Conservation (phyloP, 2,113 vertebrate genomes). For the Tyto alba region DNA sequence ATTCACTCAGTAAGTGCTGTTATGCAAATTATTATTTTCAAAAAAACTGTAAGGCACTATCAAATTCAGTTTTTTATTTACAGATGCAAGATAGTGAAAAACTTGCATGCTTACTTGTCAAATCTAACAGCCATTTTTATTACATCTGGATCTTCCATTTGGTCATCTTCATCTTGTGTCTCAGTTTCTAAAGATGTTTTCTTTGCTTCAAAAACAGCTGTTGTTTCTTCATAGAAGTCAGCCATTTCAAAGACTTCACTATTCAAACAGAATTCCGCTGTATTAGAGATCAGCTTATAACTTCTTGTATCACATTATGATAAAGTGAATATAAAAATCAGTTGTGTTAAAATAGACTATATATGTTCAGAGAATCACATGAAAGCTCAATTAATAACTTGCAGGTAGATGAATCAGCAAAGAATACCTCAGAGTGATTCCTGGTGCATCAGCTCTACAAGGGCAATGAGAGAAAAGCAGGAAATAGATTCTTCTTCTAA, state of each 20-base stretch:
- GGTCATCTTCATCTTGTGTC: constrained; percentile 28
- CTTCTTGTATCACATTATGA: not conserved
- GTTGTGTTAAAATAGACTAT: not conserved
- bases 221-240: constrained; percentile 76
- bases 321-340: not conserved
- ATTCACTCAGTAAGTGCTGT: not conserved
- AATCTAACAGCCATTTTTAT: constrained; percentile 87
- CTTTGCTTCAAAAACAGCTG: constrained; percentile 62
- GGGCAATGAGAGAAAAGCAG: not conserved
- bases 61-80: not conserved
- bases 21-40: not conserved
- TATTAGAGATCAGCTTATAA: not conserved
- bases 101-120: constrained; percentile 76
- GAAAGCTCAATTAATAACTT: not conserved
- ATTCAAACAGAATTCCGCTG: not conserved
- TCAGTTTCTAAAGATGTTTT: constrained; percentile 60
- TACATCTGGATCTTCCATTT: constrained; percentile 75
- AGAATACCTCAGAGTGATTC: not conserved
- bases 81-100: not conserved
- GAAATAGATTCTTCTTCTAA: not conserved
- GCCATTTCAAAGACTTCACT: constrained; percentile 87
- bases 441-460: not conserved
- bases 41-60: not conserved
- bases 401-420: not conserved
- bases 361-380: not conserved